phyloP scores from a whole-genome alignment of 2,888 invertebrate species.

The Eumerus sabulonum region DNA sequence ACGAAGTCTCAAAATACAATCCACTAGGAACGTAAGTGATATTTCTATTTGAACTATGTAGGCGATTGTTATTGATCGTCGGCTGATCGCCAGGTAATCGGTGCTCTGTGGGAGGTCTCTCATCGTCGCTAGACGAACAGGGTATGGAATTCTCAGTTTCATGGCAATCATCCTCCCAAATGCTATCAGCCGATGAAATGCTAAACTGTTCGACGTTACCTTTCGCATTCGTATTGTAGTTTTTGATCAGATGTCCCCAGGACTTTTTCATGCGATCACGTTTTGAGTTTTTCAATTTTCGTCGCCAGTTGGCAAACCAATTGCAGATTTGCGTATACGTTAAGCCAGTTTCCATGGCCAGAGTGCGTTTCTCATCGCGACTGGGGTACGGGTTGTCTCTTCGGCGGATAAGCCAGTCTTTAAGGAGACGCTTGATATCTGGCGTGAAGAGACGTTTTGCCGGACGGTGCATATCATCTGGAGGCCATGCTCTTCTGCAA shows the following conservation, averaged over 20 bases:
- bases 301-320: slow-evolving; percentile 91
- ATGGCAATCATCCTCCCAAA: slow-evolving; percentile 85
- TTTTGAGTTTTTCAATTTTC: slow-evolving; percentile 88
- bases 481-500: slow-evolving; percentile 77
- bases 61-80: slow-evolving; percentile 29
- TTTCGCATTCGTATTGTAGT: slow-evolving; percentile 86
- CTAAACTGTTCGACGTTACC: slow-evolving; percentile 90
- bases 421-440: slow-evolving; percentile 87
- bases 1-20: slow-evolving; percentile 39
- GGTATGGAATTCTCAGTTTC: slow-evolving; percentile 36
- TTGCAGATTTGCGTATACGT: slow-evolving; percentile 89
- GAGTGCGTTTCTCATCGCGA: slow-evolving; percentile 86
- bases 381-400: slow-evolving; percentile 90
- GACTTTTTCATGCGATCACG: slow-evolving; percentile 84
- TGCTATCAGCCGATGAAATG: slow-evolving; percentile 88
- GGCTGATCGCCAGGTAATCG: slow-evolving; percentile 8
- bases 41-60: slow-evolving; percentile 40
- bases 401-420: slow-evolving; percentile 87
- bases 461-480: slow-evolving; percentile 80
- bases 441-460: slow-evolving; percentile 88
- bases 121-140: slow-evolving; percentile 51
- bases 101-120: slow-evolving; percentile 58
- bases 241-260: slow-evolving; percentile 85
- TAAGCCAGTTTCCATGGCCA: slow-evolving; percentile 86
- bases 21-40: slow-evolving; percentile 58